Percentiles rank a stretch among this genome's conserved stretches.
Conservation (phyloP, 2,888 invertebrate genomes). For the Dynastes tityus region DNA sequence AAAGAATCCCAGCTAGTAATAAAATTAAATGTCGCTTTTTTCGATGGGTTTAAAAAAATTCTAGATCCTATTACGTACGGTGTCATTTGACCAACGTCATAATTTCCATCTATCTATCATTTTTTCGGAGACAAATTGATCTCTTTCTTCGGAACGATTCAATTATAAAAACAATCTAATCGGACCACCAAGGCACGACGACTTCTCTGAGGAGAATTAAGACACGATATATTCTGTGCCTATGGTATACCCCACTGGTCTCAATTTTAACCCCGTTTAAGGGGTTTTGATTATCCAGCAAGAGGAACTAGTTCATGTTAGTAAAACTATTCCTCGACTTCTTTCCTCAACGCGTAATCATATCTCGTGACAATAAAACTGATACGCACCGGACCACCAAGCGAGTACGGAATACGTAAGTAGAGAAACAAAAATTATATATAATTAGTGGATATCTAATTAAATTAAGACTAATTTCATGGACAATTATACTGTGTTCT, state of each 20-base stretch:
- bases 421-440: constrained; percentile 52
- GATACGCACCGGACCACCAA: constrained; percentile 55
- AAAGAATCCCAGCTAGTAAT: constrained; percentile 2
- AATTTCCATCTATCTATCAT: constrained; percentile 36
- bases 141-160: constrained; percentile 32
- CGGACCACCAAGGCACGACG: constrained; percentile 43
- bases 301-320: constrained; percentile 38
- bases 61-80: constrained; percentile 48
- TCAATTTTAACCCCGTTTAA: constrained; percentile 45
- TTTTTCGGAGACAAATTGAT: constrained; percentile 40
- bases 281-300: constrained; percentile 29
- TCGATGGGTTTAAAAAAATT: neutral
- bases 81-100: constrained; percentile 48
- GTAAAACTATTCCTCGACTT: constrained; percentile 12
- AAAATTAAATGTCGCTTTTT: constrained; percentile 42
- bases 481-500: constrained; percentile 35
- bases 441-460: constrained; percentile 56
- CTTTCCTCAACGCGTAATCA: constrained; percentile 51
- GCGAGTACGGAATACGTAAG: constrained; percentile 51
- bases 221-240: neutral
- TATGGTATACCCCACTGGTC: constrained; percentile 11
- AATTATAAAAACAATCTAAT: constrained; percentile 51
- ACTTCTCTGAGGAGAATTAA: constrained; percentile 7
- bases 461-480: constrained; percentile 51
- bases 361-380: constrained; percentile 55